Conservation (phyloP, 2,113 vertebrate species). For the Vulpes lagopus region DNA sequence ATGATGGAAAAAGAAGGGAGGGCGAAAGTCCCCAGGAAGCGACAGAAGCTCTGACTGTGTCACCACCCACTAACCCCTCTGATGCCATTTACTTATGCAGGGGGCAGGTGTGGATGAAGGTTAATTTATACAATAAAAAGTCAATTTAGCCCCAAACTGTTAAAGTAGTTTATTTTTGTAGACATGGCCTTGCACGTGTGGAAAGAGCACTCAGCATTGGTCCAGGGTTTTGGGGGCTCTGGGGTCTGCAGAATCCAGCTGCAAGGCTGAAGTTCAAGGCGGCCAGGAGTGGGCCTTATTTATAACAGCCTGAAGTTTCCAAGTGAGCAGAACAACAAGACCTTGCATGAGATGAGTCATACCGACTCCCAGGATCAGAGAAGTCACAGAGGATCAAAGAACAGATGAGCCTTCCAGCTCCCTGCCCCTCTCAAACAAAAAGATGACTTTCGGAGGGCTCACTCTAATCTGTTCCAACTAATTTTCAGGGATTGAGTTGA, state of each 20-base stretch:
- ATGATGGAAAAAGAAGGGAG: background rate
- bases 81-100: background rate
- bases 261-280: background rate
- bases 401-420: constrained; percentile 56
- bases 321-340: constrained; percentile 66
- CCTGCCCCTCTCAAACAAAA: constrained; percentile 42
- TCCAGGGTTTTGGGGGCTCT: background rate
- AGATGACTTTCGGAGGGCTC: constrained; percentile 22
- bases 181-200: background rate
- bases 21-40: background rate
- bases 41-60: background rate
- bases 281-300: constrained; percentile 44
- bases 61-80: background rate
- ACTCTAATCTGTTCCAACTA: constrained; percentile 63
- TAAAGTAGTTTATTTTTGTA: background rate
- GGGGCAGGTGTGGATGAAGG: background rate
- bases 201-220: background rate
- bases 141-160: background rate
- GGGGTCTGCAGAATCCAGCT: background rate
- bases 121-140: background rate
- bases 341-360: constrained; percentile 63
- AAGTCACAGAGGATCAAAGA: constrained; percentile 72
- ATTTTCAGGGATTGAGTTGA: constrained; percentile 59
- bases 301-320: constrained; percentile 61
- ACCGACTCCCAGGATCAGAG: constrained; percentile 49